Evolutionary conservation across 2,888 invertebrate species (phyloP), one percentile per base, ranked within the genome.

Genomic region (Heliothis peltigera): DNA sequence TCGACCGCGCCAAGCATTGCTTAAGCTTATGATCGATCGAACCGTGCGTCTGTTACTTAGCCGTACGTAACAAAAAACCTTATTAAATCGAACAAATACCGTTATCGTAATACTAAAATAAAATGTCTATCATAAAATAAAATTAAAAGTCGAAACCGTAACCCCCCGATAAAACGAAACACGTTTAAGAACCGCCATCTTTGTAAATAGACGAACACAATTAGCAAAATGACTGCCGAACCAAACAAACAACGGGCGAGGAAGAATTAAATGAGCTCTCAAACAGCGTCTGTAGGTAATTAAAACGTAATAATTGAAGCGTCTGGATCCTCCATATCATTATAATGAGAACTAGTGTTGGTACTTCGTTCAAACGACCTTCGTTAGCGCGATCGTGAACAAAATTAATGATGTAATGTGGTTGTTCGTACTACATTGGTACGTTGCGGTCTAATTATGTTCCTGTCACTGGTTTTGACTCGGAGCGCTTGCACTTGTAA

Each of bases 231-330:
- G 64, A 59, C 64, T 19, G 19, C 25, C 28, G 53, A 69, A 64
- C 64, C 56, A 73, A 63, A 66, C 65, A 73, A 65, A 76, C 70
- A 66, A 61, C 58, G 53, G 42, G 67, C 53, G 47, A 69, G 51
- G 39, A 73, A 70, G 70, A 72, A 73, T 72, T 59, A 62, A 74
- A 74, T 70, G 54, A 70, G 47, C 39, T 53, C 56, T 51, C 63
- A 61, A 64, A 73, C 66, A 69, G 55, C 61, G 60, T 77, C 67
- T 77, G 72, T 57, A 57, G 68, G 73, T 73, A 79, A 84, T 83
- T 83, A 78, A 74, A 82, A 75, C 64, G 73, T 70, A 79, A 82
- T 83, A 76, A 77, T 73, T 78, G 79, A 70, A 77, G 69, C 68
- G 64, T 62, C 75, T 73, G 63, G 62, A 64, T 35, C 60, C 61